Percentiles rank a stretch among this genome's conserved stretches.
phyloP scores from a whole-genome alignment of 2,797 vertebrate genomes.

The Macropodus opercularis region DNA sequence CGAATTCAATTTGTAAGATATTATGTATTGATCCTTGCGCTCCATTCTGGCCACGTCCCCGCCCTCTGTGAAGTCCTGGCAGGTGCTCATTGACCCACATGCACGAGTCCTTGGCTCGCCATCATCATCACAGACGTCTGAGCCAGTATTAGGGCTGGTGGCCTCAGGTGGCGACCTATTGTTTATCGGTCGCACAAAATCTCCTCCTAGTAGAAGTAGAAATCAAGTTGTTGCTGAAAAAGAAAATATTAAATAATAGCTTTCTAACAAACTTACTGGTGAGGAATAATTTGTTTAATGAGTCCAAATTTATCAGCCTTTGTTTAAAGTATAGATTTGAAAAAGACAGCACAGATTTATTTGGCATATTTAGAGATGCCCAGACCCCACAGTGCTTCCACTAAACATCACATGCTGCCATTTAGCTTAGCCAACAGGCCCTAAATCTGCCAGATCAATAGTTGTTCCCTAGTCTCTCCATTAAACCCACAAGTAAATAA shows the following conservation, averaged over 20 bases:
- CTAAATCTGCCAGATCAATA: slow-evolving; percentile 82
- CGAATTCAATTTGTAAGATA: slow-evolving; percentile 90
- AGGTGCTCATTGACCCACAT: slow-evolving; percentile 76
- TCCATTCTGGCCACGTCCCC: slow-evolving; percentile 50
- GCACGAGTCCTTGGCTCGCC: slow-evolving; percentile 65
- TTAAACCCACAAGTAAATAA: slow-evolving; percentile 80
- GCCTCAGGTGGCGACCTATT: slow-evolving; percentile 41
- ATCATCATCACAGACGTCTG: slow-evolving; percentile 67
- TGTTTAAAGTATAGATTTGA: slow-evolving; percentile 18
- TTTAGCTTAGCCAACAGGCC: slow-evolving; percentile 75
- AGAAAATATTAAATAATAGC: no score
- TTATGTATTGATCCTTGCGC: slow-evolving; percentile 85
- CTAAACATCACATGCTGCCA: slow-evolving; percentile 61
- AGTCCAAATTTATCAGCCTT: slow-evolving; percentile 5
- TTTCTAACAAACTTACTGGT: slow-evolving; percentile 28
- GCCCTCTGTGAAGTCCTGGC: slow-evolving; percentile 49
- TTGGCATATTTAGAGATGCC: slow-evolving; percentile 52
- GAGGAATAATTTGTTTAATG: slow-evolving; percentile 28
- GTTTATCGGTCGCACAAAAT: slow-evolving; percentile 40
- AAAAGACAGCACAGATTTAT: slow-evolving; percentile 38
- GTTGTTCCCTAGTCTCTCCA: slow-evolving; percentile 69
- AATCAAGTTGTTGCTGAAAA: no score
- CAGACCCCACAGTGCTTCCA: slow-evolving; percentile 54
- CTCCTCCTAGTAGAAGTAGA: slow-evolving; percentile 1
- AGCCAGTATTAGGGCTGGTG: slow-evolving; percentile 55